phyloP scores from a whole-genome alignment of 2,113 vertebrate species.

The Ochotona princeps region DNA sequence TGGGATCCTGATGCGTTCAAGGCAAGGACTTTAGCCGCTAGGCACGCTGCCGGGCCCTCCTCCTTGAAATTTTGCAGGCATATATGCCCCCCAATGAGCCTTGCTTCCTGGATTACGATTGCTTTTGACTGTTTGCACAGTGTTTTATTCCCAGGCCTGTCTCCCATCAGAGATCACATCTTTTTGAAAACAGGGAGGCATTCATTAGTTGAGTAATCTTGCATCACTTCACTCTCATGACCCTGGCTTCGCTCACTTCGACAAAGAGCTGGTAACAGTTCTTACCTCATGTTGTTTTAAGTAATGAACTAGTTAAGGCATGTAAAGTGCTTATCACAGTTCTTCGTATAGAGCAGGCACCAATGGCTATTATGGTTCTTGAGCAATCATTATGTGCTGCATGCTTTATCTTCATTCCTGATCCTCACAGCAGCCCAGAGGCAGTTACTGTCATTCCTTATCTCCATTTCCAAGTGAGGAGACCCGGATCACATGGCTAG shows the following conservation, averaged over 20 bases:
- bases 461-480: conserved; percentile 29
- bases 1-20: too few species aligned
- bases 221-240: not conserved
- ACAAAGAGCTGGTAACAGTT: not conserved
- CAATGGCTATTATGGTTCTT: not conserved
- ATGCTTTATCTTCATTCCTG: conserved; percentile 22
- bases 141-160: not conserved
- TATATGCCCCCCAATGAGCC: not conserved
- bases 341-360: not conserved
- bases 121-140: not conserved
- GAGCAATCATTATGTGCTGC: not conserved
- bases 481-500: not conserved
- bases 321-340: not conserved
- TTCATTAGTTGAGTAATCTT: not conserved
- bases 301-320: not conserved
- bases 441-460: not conserved
- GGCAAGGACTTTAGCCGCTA: too few species aligned
- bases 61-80: not conserved
- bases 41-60: too few species aligned
- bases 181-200: not conserved
- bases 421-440: not conserved
- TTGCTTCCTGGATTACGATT: conserved; percentile 24
- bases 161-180: not conserved
- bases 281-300: not conserved
- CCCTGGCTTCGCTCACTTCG: not conserved